phyloP scores from a whole-genome alignment of 2,797 vertebrate species.

The Limosa lapponica region DNA sequence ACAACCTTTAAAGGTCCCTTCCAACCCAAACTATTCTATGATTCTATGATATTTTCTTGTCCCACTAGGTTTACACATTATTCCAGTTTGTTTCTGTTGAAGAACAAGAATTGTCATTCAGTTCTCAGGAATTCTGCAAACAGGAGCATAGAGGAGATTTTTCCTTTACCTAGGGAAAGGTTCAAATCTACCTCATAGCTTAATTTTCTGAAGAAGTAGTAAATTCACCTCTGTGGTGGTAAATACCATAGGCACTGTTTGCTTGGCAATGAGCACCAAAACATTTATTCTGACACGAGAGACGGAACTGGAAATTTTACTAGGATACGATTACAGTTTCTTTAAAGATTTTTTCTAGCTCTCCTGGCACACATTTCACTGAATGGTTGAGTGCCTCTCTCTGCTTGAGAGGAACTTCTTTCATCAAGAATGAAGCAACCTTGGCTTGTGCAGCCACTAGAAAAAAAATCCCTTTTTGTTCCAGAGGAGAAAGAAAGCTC shows the following conservation, averaged over 20 bases:
- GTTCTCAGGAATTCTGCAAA: not conserved
- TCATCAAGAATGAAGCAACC: not conserved
- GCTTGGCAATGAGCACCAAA: not conserved
- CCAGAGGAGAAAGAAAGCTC: not conserved
- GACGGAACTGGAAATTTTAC: not conserved
- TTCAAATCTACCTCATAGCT: not conserved
- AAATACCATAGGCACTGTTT: accelerated
- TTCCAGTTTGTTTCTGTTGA: not conserved
- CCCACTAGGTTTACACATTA: not conserved
- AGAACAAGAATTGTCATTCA: not conserved
- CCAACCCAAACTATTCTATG: not conserved
- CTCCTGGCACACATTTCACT: not conserved
- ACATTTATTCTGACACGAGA: not conserved
- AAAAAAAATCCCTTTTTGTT: not conserved
- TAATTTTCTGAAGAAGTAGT: not conserved
- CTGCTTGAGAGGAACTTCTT: not conserved
- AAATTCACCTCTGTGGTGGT: not conserved
- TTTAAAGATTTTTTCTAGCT: not conserved
- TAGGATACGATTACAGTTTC: not conserved
- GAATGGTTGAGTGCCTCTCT: not conserved
- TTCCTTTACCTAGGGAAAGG: not conserved
- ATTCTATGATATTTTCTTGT: not conserved
- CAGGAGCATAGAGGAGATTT: not conserved
- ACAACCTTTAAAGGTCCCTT: not conserved
- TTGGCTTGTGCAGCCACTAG: not conserved